phyloP scores from a whole-genome alignment of 2,888 invertebrate species.

The Prosopocoilus inquinatus region DNA sequence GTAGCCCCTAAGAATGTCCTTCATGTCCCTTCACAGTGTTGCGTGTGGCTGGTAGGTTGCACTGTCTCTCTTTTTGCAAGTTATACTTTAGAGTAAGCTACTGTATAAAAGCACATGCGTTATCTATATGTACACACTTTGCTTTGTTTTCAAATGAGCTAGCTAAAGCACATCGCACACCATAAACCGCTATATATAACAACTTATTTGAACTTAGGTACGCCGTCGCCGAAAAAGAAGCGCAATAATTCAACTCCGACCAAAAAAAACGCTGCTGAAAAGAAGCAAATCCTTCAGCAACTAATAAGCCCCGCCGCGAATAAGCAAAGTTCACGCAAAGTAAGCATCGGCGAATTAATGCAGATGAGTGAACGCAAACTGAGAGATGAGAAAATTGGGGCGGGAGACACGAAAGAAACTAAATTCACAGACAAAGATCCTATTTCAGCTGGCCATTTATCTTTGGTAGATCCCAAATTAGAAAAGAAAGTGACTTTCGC shows the following conservation, averaged over 20 bases:
- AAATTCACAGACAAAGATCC: slow-evolving; percentile 50
- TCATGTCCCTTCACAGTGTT: slow-evolving; percentile 45
- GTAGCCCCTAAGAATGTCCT: slow-evolving; percentile 26
- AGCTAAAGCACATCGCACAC: no score
- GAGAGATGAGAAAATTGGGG: slow-evolving; percentile 27
- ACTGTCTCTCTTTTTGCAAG: slow-evolving; percentile 30
- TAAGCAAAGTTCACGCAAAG: slow-evolving; percentile 61
- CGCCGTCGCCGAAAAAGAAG: slow-evolving; percentile 76
- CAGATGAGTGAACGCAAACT: slow-evolving; percentile 65
- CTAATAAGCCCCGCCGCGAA: slow-evolving; percentile 68
- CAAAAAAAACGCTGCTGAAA: slow-evolving; percentile 71
- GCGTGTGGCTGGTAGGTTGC: slow-evolving; percentile 55
- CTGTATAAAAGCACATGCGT: not conserved
- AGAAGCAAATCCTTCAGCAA: slow-evolving; percentile 76
- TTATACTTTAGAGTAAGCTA: not conserved
- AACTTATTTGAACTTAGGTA: slow-evolving; percentile 52
- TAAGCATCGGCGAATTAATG: slow-evolving; percentile 71
- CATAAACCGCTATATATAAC: no score
- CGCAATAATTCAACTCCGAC: slow-evolving; percentile 77
- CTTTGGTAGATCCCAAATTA: slow-evolving; percentile 65
- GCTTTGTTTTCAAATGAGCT: no score
- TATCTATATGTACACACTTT: not conserved
- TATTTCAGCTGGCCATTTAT: slow-evolving; percentile 55
- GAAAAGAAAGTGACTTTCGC: slow-evolving; percentile 81
- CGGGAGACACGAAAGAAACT: slow-evolving; percentile 55